phyloP scores from a whole-genome alignment of 2,113 vertebrate genomes.

The Hippocampus zosterae region DNA sequence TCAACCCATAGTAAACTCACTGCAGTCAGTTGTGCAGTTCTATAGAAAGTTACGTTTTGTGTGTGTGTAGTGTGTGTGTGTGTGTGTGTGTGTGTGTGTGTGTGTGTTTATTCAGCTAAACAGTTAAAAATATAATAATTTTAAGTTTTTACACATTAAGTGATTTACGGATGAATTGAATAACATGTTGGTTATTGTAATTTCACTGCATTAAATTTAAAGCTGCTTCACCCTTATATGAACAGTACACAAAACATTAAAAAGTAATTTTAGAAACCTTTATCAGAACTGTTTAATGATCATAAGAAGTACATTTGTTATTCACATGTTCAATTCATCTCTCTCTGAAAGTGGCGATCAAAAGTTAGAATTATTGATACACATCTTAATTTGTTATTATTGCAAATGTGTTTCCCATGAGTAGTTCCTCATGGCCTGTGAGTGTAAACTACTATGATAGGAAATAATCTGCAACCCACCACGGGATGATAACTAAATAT shows the following conservation, averaged over 20 bases:
- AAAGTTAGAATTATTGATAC: not conserved
- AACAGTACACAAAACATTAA: not conserved
- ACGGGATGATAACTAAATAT: slow-evolving; percentile 48
- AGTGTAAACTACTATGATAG: slow-evolving; percentile 14
- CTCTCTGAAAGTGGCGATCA: not conserved
- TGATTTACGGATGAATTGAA: too few relatives aligned
- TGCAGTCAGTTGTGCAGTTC: slow-evolving; percentile 3
- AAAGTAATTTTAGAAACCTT: not conserved
- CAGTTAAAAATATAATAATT: not conserved
- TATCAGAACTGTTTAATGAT: not conserved
- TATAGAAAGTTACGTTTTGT: slow-evolving; percentile 11
- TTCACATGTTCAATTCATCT: too few relatives aligned
- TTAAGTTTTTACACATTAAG: not conserved
- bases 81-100: not conserved
- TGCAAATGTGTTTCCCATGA: not conserved
- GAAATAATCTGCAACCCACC: slow-evolving; percentile 14
- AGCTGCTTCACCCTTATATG: not conserved
- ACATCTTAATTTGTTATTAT: too few relatives aligned
- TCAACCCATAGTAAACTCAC: slow-evolving; percentile 14
- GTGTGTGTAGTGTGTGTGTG: too few relatives aligned
- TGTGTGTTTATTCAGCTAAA: not conserved
- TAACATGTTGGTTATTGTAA: not conserved
- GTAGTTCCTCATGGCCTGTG: not conserved
- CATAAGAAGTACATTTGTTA: not conserved
- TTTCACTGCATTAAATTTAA: not conserved